These are phyloP conservation scores for Lycaon pictus DNA, from an alignment of 2,113 vertebrate species.

Conservation along the genomic window DNA sequence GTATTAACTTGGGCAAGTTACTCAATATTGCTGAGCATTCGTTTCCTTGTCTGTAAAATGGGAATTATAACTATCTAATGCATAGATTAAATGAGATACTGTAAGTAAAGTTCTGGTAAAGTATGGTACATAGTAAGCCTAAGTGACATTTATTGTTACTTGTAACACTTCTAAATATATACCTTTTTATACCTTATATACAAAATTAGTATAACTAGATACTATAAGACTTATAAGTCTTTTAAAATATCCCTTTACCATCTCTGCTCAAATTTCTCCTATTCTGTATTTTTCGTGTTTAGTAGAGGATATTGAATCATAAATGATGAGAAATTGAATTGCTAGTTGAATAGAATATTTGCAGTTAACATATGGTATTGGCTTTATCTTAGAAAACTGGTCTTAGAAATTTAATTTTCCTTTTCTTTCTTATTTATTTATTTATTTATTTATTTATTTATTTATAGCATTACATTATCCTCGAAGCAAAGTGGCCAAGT, in stretches of 20 bases:
- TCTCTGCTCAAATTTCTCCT: background rate
- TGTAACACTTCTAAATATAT: background rate
- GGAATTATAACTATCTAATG: background rate
- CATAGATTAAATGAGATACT: background rate
- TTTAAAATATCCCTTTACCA: background rate
- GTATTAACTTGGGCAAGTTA: background rate
- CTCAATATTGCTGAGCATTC: conserved; percentile 8
- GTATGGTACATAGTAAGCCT: background rate
- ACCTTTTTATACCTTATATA: background rate
- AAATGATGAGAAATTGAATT: conserved; percentile 26
- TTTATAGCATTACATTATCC: background rate
- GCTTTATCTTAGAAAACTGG: conserved; percentile 26
- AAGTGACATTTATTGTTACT: background rate
- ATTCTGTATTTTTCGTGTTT: conserved; percentile 17
- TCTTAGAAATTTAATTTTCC: conserved; percentile 40
- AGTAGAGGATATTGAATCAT: background rate
- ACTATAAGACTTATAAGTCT: background rate
- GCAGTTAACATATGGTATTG: conserved; percentile 27
- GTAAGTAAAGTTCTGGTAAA: background rate
- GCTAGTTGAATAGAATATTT: conserved; percentile 53
- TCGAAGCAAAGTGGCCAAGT: conserved; percentile 37
- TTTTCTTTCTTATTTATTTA: background rate
- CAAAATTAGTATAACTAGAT: background rate
- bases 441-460: no score
- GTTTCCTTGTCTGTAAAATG: conserved; percentile 30